phyloP scores from a whole-genome alignment of 2,888 invertebrate genomes.

The Epinotia bilunana region DNA sequence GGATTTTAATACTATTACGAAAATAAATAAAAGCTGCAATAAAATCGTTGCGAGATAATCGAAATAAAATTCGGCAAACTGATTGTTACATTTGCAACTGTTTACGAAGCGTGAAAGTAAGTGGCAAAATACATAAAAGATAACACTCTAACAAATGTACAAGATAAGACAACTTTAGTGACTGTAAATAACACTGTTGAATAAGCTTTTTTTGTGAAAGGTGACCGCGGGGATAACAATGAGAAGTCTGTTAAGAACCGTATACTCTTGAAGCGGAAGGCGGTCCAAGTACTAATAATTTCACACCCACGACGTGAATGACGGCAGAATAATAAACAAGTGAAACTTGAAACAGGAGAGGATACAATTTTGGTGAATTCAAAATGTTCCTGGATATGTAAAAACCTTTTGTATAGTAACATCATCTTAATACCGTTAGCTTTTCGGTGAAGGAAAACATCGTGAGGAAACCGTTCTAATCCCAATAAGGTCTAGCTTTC shows the following conservation, averaged over 20 bases:
- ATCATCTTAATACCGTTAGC: not conserved
- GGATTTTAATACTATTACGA: constrained; percentile 18
- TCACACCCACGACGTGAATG: constrained; percentile 44
- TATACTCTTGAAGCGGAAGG: constrained; percentile 45
- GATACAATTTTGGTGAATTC: constrained; percentile 21
- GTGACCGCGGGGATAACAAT: constrained; percentile 41
- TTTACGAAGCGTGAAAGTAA: constrained; percentile 42
- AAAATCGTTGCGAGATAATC: constrained; percentile 35
- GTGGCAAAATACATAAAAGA: constrained; percentile 42
- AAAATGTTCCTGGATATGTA: constrained; percentile 5
- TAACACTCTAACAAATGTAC: constrained; percentile 36
- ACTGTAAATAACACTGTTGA: constrained; percentile 24
- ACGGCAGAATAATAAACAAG: constrained; percentile 44
- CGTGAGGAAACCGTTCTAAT: too few species aligned
- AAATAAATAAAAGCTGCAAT: constrained; percentile 14
- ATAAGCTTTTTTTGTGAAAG: constrained; percentile 44
- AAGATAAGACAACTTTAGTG: constrained; percentile 33
- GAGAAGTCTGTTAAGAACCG: constrained; percentile 46
- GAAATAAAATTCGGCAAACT: constrained; percentile 33
- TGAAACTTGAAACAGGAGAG: constrained; percentile 37
- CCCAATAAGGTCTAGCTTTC: too few species aligned
- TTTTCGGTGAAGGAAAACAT: too few species aligned
- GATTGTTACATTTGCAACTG: constrained; percentile 45
- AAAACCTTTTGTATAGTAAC: not conserved
- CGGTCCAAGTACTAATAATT: constrained; percentile 41